Conservation (phyloP, 1,140 invertebrate genomes). For the Ctenoplectra terminalis region DNA sequence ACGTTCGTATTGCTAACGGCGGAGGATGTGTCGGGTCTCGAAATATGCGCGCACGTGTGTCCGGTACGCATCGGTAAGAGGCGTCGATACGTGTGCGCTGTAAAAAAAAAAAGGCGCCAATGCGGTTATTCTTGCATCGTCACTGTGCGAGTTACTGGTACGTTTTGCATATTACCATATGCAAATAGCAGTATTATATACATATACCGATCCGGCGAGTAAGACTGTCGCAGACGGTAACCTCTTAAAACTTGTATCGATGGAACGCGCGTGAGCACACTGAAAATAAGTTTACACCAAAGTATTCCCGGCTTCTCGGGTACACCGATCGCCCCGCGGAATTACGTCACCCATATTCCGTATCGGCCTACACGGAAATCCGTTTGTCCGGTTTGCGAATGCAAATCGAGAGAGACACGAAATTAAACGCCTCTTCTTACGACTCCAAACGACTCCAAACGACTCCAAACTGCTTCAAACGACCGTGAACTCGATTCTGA, state of each 20-base stretch:
- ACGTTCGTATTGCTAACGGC: background rate
- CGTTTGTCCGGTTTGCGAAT: background rate
- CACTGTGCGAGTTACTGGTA: slow-evolving; percentile 42
- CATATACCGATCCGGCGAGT: background rate
- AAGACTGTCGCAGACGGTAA: background rate
- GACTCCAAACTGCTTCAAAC: background rate
- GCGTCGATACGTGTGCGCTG: background rate
- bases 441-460: background rate
- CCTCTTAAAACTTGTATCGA: slow-evolving; percentile 29
- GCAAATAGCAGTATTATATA: slow-evolving; percentile 34
- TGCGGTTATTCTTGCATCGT: slow-evolving; percentile 59
- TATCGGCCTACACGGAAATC: slow-evolving; percentile 16
- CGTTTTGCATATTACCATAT: slow-evolving; percentile 54
- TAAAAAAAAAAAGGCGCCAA: slow-evolving; percentile 24
- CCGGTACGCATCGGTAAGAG: background rate
- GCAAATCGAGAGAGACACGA: background rate
- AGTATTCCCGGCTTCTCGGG: background rate
- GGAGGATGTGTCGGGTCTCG: background rate
- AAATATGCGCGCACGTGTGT: slow-evolving; percentile 1
- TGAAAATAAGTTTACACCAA: slow-evolving; percentile 40
- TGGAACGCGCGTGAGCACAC: background rate
- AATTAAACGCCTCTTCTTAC: background rate
- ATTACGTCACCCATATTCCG: slow-evolving; percentile 15
- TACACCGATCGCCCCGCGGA: background rate
- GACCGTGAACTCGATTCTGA: background rate